Percentiles rank a stretch among this genome's conserved stretches.
These are phyloP conservation scores for Corythornis madagascariensis DNA, from an alignment of 2,113 vertebrate species.

Conservation along the genomic window DNA sequence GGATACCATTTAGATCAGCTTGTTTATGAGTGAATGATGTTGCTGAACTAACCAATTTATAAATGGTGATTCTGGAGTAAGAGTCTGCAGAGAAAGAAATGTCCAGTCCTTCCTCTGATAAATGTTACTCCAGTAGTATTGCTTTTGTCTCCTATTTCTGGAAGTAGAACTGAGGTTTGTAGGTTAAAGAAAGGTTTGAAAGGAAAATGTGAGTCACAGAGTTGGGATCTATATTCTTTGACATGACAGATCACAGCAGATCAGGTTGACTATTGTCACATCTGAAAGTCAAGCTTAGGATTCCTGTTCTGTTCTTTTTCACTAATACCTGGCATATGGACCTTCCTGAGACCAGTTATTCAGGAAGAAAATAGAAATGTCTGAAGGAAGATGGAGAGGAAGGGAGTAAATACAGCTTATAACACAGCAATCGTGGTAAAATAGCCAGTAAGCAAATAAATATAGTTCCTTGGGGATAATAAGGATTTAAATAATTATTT, in stretches of 20 bases:
- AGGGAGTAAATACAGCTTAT: neutral
- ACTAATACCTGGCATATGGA: neutral
- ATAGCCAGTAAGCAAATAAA: neutral
- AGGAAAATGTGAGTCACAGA: slow-evolving; percentile 1
- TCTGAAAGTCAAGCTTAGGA: slow-evolving; percentile 2
- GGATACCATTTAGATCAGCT: neutral
- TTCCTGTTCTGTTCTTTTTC: neutral
- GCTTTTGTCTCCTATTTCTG: slow-evolving; percentile 23
- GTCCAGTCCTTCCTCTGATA: neutral
- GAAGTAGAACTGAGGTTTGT: neutral
- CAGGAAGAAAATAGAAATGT: neutral
- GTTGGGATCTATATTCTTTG: neutral
- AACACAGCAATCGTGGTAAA: neutral
- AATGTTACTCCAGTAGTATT: neutral
- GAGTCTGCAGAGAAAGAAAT: neutral
- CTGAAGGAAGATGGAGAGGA: neutral
- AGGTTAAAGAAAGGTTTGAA: neutral
- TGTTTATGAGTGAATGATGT: neutral
- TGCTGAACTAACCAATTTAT: neutral
- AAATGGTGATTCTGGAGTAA: neutral
- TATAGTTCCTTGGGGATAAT: neutral
- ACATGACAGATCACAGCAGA: neutral
- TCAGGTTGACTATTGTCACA: neutral
- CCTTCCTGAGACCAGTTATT: neutral
- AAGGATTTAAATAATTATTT: neutral